These are phyloP conservation scores for Argyrosomus regius DNA, from an alignment of 2,797 vertebrate species.

Conservation along the genomic window DNA sequence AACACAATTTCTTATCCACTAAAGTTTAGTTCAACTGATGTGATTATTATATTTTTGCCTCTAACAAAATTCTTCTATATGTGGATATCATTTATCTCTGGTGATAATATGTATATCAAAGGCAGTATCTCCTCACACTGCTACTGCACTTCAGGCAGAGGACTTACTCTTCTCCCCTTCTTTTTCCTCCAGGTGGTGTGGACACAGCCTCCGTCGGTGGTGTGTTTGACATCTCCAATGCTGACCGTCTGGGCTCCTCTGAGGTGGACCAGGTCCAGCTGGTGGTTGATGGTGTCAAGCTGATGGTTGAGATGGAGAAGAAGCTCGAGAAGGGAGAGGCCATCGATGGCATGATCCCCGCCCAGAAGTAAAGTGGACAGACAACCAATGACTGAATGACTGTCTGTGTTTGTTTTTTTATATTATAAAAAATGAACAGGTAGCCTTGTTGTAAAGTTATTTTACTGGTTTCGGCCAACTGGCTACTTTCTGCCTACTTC, in stretches of 20 bases:
- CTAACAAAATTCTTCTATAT: neutral
- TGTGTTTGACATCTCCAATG: slow-evolving; percentile 96
- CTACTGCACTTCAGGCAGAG: neutral
- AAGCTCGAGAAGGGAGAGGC: slow-evolving; percentile 94
- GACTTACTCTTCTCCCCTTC: neutral
- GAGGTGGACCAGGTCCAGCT: slow-evolving; percentile 96
- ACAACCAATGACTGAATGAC: slow-evolving; percentile 59
- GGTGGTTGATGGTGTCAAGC: slow-evolving; percentile 97
- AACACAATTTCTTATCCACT: neutral
- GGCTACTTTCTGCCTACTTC: slow-evolving; percentile 61
- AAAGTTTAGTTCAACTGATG: neutral
- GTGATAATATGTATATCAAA: neutral
- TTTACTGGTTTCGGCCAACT: slow-evolving; percentile 53
- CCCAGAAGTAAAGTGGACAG: slow-evolving; percentile 91
- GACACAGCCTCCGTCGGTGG: slow-evolving; percentile 95
- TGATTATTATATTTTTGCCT: neutral
- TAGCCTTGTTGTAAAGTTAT: slow-evolving; percentile 72
- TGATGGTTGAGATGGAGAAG: slow-evolving; percentile 99
- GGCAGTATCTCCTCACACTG: neutral
- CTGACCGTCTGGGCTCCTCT: slow-evolving; percentile 94
- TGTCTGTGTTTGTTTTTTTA: slow-evolving; percentile 77
- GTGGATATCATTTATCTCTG: neutral
- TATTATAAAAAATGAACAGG: slow-evolving; percentile 67
- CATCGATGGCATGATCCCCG: slow-evolving; percentile 96
- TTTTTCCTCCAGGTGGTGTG: slow-evolving; percentile 88